Evolutionary conservation across 1,140 invertebrate species (phyloP).

Genomic region (Diploscapter pachys): DNA sequence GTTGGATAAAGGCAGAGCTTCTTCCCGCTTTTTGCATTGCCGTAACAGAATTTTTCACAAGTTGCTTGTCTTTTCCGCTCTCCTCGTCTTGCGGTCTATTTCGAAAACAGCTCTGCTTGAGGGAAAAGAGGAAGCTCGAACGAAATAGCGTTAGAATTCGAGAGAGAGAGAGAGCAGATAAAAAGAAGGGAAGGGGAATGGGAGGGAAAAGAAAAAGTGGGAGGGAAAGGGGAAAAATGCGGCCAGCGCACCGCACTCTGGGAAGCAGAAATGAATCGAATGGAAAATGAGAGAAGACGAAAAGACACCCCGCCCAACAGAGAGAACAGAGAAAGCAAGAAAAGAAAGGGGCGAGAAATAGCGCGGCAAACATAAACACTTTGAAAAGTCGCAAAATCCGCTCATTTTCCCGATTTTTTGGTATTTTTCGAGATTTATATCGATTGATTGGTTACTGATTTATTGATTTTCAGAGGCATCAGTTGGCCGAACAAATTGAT

Average conservation of each 20-base stretch:
- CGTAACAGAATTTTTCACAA: no score
- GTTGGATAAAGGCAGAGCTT: no score
- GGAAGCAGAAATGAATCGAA: no score
- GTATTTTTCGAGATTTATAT: not conserved
- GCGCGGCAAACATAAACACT: slow-evolving; percentile 11
- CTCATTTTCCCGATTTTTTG: slow-evolving; percentile 3
- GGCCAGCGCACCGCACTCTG: no score
- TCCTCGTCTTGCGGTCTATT: no score
- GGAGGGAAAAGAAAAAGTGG: not conserved
- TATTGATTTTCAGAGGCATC: no score
- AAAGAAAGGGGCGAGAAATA: not conserved
- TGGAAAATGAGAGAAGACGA: not conserved
- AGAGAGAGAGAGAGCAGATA: not conserved
- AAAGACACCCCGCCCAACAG: slow-evolving; percentile 3
- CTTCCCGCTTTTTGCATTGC: no score
- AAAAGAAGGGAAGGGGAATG: not conserved
- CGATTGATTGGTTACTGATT: no score
- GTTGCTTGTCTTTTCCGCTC: no score
- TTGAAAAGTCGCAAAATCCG: not conserved
- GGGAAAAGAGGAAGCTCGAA: no score
- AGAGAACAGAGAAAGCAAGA: not conserved
- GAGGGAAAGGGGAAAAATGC: not conserved
- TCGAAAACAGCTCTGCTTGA: no score
- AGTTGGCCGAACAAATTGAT: no score
- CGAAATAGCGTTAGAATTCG: slow-evolving; percentile 10